Evolutionary conservation across 2,113 vertebrate species (phyloP).

Genomic region (Lycaon pictus): DNA sequence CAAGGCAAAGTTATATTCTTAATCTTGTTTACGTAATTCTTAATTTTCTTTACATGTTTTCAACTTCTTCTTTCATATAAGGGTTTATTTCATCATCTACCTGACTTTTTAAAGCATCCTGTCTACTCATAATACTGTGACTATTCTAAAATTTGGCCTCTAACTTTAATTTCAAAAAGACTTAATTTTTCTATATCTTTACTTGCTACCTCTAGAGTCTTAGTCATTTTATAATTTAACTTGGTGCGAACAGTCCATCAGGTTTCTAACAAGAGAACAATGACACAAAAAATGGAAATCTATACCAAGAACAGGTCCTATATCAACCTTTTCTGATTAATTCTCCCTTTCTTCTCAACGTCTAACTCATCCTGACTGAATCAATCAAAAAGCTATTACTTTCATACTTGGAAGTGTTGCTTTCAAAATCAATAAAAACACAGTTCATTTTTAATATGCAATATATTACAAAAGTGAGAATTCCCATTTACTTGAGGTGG

Average conservation of each 20-base stretch:
- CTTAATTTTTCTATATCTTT: constrained; percentile 79
- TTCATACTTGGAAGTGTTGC: constrained; percentile 89
- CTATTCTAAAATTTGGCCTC: constrained; percentile 47
- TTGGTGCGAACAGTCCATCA: constrained; percentile 81
- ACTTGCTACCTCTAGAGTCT: constrained; percentile 71
- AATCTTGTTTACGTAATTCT: not conserved
- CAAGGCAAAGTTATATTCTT: constrained; percentile 9
- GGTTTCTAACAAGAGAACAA: constrained; percentile 86
- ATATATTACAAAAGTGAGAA: constrained; percentile 87
- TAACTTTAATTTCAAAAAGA: constrained; percentile 80
- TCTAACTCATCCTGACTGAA: constrained; percentile 89
- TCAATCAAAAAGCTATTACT: constrained; percentile 93
- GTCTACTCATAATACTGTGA: constrained; percentile 59
- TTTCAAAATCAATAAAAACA: constrained; percentile 91
- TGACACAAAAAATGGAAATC: constrained; percentile 88
- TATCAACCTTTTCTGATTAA: constrained; percentile 89
- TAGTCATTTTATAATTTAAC: constrained; percentile 83
- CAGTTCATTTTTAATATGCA: constrained; percentile 89
- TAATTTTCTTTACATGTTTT: not conserved
- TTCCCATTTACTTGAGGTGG: constrained; percentile 84
- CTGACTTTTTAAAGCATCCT: not conserved
- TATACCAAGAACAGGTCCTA: constrained; percentile 85
- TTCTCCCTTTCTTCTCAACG: constrained; percentile 86
- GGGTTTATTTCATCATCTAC: constrained; percentile 51
- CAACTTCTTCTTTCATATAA: constrained; percentile 12